Evolutionary conservation across 2,797 vertebrate genomes (phyloP).

Genomic region (Dipus sagitta): DNA sequence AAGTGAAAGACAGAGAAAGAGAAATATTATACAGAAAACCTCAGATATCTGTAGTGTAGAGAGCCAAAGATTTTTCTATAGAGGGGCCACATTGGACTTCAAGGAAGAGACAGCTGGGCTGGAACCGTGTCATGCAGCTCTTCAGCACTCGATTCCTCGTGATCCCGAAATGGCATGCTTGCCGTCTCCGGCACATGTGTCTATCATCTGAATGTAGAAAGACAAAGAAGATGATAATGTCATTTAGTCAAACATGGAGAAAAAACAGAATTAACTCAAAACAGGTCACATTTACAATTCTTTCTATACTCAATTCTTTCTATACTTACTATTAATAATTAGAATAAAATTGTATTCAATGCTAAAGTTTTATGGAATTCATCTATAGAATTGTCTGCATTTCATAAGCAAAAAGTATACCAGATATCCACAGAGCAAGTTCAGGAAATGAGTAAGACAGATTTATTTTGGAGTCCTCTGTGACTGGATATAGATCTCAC

Average conservation of each 20-base stretch:
- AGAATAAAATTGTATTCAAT: slow-evolving; percentile 5
- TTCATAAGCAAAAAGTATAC: slow-evolving; percentile 18
- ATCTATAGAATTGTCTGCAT: neutral
- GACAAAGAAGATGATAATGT: neutral
- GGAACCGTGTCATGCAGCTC: too few species aligned
- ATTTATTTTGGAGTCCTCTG: neutral
- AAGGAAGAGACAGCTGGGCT: too few species aligned
- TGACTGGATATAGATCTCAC: neutral
- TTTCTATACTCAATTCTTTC: slow-evolving; percentile 25
- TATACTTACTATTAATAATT: slow-evolving; percentile 9
- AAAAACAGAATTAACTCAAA: slow-evolving; percentile 53
- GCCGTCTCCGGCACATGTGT: too few species aligned
- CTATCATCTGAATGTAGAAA: neutral
- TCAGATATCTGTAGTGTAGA: too few species aligned
- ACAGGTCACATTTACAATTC: slow-evolving; percentile 14
- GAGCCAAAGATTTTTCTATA: too few species aligned
- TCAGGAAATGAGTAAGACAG: neutral
- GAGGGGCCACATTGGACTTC: too few species aligned
- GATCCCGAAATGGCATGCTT: too few species aligned
- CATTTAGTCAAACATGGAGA: slow-evolving; percentile 74
- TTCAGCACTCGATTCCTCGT: too few species aligned
- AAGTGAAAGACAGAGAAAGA: too few species aligned
- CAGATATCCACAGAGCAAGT: neutral
- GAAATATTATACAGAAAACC: too few species aligned
- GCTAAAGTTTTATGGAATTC: neutral